Conservation (phyloP, 2,888 invertebrate genomes). For the Drosophila nigricruria region DNA sequence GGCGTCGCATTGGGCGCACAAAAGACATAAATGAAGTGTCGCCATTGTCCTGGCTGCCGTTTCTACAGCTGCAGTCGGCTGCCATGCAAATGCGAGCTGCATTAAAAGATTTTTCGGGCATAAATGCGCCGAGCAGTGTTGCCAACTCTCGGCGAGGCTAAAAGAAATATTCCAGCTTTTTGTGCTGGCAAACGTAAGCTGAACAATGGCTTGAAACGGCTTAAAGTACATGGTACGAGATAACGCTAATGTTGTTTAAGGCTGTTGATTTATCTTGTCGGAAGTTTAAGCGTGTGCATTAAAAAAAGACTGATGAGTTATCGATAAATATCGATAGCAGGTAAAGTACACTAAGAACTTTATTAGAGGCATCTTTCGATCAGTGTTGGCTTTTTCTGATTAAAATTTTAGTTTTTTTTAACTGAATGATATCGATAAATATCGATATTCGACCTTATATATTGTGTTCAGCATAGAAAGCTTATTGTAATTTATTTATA, state of each 20-base stretch:
- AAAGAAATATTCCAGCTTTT: constrained; percentile 9
- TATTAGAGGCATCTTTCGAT: no score
- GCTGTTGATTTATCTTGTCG: not conserved
- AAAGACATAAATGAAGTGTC: constrained; percentile 70
- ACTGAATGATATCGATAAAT: no score
- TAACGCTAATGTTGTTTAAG: not conserved
- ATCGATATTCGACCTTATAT: no score
- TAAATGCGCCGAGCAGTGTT: constrained; percentile 44
- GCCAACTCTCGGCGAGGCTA: constrained; percentile 8
- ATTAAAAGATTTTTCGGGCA: constrained; percentile 73
- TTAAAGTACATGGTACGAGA: not conserved
- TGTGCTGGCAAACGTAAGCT: not conserved
- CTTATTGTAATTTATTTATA: no score
- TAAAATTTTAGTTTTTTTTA: not conserved
- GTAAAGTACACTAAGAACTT: no score
- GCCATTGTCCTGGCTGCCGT: constrained; percentile 59
- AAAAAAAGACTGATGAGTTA: fast-evolving
- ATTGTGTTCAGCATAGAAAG: no score
- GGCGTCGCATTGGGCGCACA: constrained; percentile 61
- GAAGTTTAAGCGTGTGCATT: not conserved
- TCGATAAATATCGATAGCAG: not conserved
- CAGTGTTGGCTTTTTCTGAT: no score
- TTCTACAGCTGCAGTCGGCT: constrained; percentile 18
- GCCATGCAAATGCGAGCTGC: constrained; percentile 64
- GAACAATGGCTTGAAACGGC: constrained; percentile 1